Conservation (phyloP, 2,113 vertebrate species). For the Psittacula cyanocephala region DNA sequence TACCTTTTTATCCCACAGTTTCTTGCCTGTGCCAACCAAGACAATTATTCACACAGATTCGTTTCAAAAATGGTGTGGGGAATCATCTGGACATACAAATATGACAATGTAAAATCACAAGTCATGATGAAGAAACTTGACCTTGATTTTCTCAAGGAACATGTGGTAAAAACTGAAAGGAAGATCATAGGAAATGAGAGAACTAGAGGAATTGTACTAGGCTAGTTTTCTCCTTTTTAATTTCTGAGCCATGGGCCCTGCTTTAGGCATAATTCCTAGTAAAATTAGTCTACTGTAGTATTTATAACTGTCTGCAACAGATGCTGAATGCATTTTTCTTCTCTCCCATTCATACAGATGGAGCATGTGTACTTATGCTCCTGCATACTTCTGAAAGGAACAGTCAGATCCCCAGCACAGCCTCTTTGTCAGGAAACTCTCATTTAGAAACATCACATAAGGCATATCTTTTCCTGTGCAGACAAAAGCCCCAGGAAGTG, state of each 20-base stretch:
- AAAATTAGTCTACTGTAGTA: background rate
- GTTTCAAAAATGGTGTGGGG: background rate
- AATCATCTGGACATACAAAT: background rate
- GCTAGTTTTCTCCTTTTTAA: background rate
- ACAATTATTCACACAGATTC: background rate
- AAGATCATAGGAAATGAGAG: background rate
- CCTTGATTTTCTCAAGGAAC: background rate
- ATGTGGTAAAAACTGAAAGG: background rate
- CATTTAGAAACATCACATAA: background rate
- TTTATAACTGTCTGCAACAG: slow-evolving; percentile 1
- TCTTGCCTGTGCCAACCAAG: background rate
- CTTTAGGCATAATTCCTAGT: slow-evolving; percentile 19
- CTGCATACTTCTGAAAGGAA: background rate
- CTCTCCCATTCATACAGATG: background rate
- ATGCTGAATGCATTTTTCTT: slow-evolving; percentile 15
- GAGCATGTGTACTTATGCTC: background rate
- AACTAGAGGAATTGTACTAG: background rate
- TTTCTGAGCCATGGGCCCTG: background rate
- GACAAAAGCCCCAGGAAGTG: background rate
- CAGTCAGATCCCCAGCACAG: background rate
- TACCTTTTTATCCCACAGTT: background rate
- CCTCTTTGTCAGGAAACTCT: background rate
- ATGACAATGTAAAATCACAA: background rate
- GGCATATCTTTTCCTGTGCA: background rate
- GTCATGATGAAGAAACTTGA: background rate